These are phyloP conservation scores for Coluber constrictor DNA, from an alignment of 2,797 vertebrate species.

Conservation along the genomic window DNA sequence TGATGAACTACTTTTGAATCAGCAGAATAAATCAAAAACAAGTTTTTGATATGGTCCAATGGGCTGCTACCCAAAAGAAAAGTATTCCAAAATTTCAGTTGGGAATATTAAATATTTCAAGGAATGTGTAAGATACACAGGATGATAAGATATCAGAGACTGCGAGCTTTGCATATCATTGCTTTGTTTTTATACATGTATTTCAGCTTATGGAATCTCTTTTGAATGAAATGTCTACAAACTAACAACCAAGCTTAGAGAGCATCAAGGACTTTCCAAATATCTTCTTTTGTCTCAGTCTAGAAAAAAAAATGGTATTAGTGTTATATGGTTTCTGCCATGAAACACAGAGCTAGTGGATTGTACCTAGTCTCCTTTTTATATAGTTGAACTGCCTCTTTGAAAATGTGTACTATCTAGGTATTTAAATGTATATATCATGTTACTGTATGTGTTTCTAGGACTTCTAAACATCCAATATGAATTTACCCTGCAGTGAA, in stretches of 20 bases:
- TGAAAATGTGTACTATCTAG: too few species aligned
- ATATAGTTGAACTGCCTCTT: too few species aligned
- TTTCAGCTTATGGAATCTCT: background rate
- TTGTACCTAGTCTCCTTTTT: background rate
- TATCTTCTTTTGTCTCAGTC: background rate
- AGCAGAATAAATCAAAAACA: background rate
- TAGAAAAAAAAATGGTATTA: background rate
- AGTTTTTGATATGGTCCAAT: background rate
- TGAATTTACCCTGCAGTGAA: background rate
- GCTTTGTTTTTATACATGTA: background rate
- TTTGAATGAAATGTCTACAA: background rate
- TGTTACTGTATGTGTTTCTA: too few species aligned
- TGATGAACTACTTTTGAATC: background rate
- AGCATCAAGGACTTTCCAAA: background rate
- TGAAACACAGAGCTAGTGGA: background rate
- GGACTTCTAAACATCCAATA: too few species aligned
- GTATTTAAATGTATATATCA: too few species aligned
- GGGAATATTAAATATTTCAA: background rate
- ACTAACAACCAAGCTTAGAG: background rate
- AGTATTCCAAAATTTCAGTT: background rate
- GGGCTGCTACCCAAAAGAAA: background rate
- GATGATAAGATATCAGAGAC: background rate
- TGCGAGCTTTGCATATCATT: background rate
- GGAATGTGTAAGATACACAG: background rate
- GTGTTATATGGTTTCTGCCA: background rate